phyloP scores from a whole-genome alignment of 2,113 vertebrate genomes.

The Peucedramus taeniatus region DNA sequence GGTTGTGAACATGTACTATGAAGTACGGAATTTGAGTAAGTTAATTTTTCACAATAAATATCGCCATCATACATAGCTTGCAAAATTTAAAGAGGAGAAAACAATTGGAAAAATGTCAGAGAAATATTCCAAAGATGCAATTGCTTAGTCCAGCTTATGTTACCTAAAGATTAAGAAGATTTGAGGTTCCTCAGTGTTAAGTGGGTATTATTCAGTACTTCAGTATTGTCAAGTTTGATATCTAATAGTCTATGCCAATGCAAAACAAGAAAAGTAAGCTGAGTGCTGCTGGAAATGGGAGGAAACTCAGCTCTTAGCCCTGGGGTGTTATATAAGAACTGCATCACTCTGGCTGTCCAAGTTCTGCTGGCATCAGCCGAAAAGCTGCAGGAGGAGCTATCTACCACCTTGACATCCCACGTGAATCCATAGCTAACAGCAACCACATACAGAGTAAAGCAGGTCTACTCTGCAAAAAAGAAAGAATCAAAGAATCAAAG shows the following conservation, averaged over 20 bases:
- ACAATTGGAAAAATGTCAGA: neutral
- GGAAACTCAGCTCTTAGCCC: neutral
- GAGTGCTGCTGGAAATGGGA: neutral
- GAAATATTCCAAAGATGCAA: neutral
- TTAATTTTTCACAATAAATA: neutral
- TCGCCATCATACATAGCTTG: neutral
- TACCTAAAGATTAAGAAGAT: neutral
- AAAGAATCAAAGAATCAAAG: neutral
- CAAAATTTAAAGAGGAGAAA: neutral
- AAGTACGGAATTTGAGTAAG: neutral
- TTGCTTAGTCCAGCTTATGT: neutral
- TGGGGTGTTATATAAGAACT: slow-evolving; percentile 4
- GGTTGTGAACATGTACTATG: neutral
- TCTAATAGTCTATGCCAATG: neutral
- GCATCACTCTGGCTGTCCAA: neutral
- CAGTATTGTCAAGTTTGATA: neutral
- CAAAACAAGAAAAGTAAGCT: neutral
- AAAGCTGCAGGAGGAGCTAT: neutral
- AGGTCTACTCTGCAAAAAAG: neutral
- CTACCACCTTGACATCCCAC: neutral
- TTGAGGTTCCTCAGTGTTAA: neutral
- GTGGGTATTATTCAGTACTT: neutral
- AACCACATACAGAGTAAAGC: neutral
- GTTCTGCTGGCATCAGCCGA: neutral
- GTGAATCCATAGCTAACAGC: neutral